Conservation (phyloP, 2,113 vertebrate genomes). For the Porphyrio hochstetteri region DNA sequence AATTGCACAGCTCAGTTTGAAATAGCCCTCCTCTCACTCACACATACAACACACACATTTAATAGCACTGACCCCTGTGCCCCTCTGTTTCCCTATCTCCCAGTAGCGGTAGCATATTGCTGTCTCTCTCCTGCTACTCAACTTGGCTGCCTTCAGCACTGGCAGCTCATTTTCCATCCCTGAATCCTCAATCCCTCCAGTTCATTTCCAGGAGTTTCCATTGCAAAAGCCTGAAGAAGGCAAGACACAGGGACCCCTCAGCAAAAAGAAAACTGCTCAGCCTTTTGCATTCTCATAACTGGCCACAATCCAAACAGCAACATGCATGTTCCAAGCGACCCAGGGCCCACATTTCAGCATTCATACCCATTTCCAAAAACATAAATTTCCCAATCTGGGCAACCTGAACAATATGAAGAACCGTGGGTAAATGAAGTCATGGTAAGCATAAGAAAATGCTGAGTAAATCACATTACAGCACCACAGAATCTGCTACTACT, state of each 20-base stretch:
- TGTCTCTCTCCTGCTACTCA: not conserved
- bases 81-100: constrained; percentile 1
- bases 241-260: not conserved
- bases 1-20: not conserved
- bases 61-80: constrained; percentile 40
- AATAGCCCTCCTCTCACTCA: not conserved
- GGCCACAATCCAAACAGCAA: not conserved
- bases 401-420: not conserved
- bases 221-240: not conserved
- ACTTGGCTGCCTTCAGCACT: not conserved
- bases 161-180: not conserved
- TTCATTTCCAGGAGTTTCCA: constrained; percentile 18
- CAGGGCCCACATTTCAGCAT: not conserved
- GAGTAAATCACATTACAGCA: not conserved
- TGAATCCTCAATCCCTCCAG: not conserved
- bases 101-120: not conserved
- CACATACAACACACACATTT: not conserved
- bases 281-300: not conserved
- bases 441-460: not conserved
- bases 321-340: not conserved
- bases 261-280: not conserved
- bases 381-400: not conserved
- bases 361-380: not conserved
- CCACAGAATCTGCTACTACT: not conserved
- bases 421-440: not conserved